Base-by-base conservation (phyloP, 2,797 vertebrate species). In the Anas capensis region DNA sequence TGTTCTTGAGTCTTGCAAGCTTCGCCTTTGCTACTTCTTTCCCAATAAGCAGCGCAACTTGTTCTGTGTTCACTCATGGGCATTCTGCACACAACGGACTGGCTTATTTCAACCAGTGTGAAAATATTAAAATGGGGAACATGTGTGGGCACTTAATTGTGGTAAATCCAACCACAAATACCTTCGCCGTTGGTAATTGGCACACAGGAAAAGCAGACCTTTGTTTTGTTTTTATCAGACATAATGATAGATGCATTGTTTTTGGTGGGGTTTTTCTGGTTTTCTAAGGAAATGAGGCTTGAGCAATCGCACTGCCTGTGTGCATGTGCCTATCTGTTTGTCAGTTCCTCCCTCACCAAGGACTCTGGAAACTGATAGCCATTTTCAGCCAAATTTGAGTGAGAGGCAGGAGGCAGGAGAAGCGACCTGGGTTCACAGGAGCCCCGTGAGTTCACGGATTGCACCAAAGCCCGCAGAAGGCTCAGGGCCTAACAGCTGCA, bases 1-100 rank as follows among this genome's bases (percentile, higher is more conserved):
- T 96, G 88, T 95, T 96, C 94, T 83, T 56, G 68, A 75, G 78
- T 92, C 92, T 94, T 87, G 94, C 93, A 94, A 94, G 91, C 90
- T 89, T 95, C 81, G 93, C 94, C 95, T 96, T 94, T 95, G 92
- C 95, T 95, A 76, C 95, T 94, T 94, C 93, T 97, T 96, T 96
- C 96, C 79, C 91, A 96, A 95, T 92, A 90, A 91, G 90, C 92
- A 51, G 79, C 48, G 90, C 83, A 94, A 81, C 94, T 96, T 85
- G 83, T 90, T 94, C 90, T 86, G 70, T 82, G 21, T 94, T 86
- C 89, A 82, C 85, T 92, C 86, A 19, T 51, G 95, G 87, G 87
- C 83, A 91, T 95, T 96, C 94, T 61, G 81, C 78, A 56, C 68
- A 77, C 88, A 93, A 48, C 88, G 0, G 69, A 42, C 78, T 72